Evolutionary conservation across 2,888 invertebrate genomes (phyloP).

Genomic region (Tenthredo amoena): DNA sequence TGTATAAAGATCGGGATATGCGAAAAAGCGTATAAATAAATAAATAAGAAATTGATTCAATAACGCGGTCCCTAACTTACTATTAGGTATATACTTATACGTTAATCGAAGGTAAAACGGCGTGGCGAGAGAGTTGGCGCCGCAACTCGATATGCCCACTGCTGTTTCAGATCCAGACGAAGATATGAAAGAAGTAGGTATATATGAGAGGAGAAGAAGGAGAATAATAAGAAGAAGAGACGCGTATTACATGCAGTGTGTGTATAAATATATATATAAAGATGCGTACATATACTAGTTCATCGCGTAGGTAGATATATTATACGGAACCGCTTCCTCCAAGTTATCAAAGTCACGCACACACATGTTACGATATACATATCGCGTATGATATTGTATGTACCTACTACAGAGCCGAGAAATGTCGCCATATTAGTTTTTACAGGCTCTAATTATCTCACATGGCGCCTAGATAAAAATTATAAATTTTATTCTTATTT

Average conservation of each 20-base stretch:
- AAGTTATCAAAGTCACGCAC: neutral
- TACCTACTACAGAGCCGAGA: neutral
- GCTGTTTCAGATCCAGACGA: slow-evolving; percentile 39
- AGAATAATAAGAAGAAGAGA: neutral
- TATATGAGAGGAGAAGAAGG: neutral
- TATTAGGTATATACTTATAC: neutral
- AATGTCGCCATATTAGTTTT: neutral
- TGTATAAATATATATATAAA: neutral
- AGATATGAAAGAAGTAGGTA: slow-evolving; percentile 40
- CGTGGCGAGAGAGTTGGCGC: slow-evolving; percentile 44
- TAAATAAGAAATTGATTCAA: neutral
- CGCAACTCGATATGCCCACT: slow-evolving; percentile 45
- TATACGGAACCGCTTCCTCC: slow-evolving; percentile 19
- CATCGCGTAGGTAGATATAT: neutral
- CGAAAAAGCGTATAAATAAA: neutral
- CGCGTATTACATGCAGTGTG: neutral
- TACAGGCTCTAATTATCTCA: neutral
- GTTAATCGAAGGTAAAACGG: slow-evolving; percentile 3
- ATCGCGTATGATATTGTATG: neutral
- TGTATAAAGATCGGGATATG: neutral
- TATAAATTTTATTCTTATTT: neutral
- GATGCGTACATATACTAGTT: neutral
- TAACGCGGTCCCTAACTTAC: neutral
- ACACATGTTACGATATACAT: neutral
- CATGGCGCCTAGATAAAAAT: slow-evolving; percentile 24